Conservation (phyloP, 64 coral and sea anemone genomes). For the Trachythela sp. region DNA sequence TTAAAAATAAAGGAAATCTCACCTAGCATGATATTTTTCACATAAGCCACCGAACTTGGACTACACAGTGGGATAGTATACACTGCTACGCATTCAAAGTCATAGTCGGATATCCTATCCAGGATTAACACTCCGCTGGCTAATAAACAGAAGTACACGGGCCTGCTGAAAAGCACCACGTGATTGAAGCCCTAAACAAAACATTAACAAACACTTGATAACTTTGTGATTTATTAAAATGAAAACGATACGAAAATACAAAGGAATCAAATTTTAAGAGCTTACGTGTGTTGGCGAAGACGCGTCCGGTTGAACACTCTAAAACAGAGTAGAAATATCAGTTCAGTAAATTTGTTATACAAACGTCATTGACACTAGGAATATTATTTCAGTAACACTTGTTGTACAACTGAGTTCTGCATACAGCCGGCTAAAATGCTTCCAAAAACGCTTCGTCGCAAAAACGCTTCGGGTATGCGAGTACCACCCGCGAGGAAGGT, state of each 20-base stretch:
- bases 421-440: too few species aligned
- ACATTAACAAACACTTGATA: neutral
- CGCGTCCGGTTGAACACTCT: constrained; percentile 99
- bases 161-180: constrained; percentile 84
- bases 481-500: too few species aligned
- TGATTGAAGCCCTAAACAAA: constrained; percentile 83
- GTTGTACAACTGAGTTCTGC: neutral
- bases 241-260: neutral
- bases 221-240: neutral
- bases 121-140: constrained; percentile 58
- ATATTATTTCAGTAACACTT: too few species aligned
- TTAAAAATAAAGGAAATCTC: neutral
- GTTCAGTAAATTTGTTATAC: too few species aligned
- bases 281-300: constrained; percentile 97
- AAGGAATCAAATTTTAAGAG: neutral
- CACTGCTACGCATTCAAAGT: constrained; percentile 45
- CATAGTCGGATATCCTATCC: constrained; percentile 44
- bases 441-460: too few species aligned
- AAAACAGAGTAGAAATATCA: neutral
- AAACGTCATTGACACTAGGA: too few species aligned
- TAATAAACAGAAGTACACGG: constrained; percentile 75
- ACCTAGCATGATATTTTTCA: neutral
- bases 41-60: constrained; percentile 2
- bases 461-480: too few species aligned
- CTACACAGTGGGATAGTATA: constrained; percentile 76